A percentile compares a stretch with the other conserved stretches of the same genome.
phyloP scores from a whole-genome alignment of 2,113 vertebrate species.

The Engraulis encrasicolus region DNA sequence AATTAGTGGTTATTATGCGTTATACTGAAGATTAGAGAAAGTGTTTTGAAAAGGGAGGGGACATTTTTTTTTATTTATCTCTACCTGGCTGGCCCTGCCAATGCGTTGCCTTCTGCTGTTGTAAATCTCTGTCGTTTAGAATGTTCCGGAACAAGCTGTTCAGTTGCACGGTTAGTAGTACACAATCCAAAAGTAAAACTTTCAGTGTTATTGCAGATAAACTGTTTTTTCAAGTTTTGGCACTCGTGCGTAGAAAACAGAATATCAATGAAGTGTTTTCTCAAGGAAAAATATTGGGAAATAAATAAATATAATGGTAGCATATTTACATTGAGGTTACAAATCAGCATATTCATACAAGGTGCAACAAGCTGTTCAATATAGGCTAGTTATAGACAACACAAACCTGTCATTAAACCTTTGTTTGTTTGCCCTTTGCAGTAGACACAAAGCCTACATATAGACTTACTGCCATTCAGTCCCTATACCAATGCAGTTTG shows the following conservation, averaged over 20 bases:
- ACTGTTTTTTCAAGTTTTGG: neutral
- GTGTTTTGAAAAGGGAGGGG: neutral
- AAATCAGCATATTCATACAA: neutral
- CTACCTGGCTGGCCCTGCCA: neutral
- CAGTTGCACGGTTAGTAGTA: constrained; percentile 7
- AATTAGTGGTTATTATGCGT: constrained; percentile 43
- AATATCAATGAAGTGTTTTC: neutral
- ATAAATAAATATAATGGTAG: neutral
- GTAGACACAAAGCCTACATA: no score
- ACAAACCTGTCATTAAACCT: neutral
- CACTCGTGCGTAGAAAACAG: neutral
- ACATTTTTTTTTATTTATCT: neutral
- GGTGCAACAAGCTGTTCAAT: neutral
- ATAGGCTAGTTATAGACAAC: no score
- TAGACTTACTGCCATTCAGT: neutral
- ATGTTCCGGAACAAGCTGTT: neutral
- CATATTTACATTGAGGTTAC: neutral
- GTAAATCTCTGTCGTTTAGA: neutral
- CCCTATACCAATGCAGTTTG: neutral
- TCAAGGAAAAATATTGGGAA: neutral
- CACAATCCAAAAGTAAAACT: neutral
- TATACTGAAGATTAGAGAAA: constrained; percentile 43
- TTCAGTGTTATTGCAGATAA: neutral
- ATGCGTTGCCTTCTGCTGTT: neutral
- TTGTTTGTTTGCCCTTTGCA: no score